Evolutionary conservation across 92 coral and sea anemone species (phyloP), one percentile per base, ranked within the genome.

Genomic region (Porites cylindrica): DNA sequence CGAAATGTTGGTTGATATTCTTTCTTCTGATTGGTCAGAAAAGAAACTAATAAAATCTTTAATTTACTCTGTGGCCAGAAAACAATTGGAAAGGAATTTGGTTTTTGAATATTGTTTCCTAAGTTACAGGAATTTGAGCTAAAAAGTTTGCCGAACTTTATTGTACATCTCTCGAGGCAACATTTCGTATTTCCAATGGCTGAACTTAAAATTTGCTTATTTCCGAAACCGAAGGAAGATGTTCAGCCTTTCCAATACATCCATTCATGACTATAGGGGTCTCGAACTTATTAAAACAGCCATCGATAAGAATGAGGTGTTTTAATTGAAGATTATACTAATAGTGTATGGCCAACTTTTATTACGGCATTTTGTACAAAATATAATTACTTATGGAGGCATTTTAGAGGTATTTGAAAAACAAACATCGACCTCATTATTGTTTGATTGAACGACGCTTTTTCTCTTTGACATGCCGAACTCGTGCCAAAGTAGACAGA

Each of bases 401-500:
- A 85, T 88, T 67, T 82, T 60, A 86, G 92, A 82, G 89, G 93
- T 85, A 85, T 82, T 70, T 79, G 29, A 51, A 89, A 92, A 90
- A 86, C 95, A 92, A 92, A 92, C 91, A 92, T 85, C 56, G 47
- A 70, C 18, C 70, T 71, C 73, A 77, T 83, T 79, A 80, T 86
- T 78, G 64, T 85, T 92, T 85, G 90, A 82, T 90, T 93, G 93
- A 78, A 83, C 85, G 77, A 87, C 69, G 76, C 58, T 62, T 62
- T 70, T 78, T 72, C 76, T 61, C 94, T 94, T 94, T 92, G 95
- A 92, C 82, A 89, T 92, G 85, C 98, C 98, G 98, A 79, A 52
- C 81, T 66, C 75, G 84, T 94, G 90, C 29, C 26, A 61, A 26
- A 32, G 80, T 2, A 51, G 71, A 83, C 81, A 61, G 18, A 38